Evolutionary conservation across 2,797 vertebrate genomes (phyloP).

Genomic region (Microctenopoma stevenorrisi): DNA sequence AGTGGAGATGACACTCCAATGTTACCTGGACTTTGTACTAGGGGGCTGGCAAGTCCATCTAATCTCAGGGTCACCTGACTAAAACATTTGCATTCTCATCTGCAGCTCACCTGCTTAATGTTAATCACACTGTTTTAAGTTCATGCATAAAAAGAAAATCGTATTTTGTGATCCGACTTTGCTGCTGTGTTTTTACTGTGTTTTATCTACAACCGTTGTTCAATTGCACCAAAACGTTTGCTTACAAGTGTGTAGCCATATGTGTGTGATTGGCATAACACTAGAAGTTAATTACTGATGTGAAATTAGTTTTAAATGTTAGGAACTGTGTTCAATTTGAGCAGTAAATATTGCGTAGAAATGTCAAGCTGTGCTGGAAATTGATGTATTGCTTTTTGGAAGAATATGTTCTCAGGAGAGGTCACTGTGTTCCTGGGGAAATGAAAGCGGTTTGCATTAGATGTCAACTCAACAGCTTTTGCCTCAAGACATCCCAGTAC

Average conservation of each 20-base stretch:
- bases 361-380: conserved; percentile 76
- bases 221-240: too few relatives aligned
- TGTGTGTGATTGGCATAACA: conserved; percentile 31
- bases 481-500: conserved; percentile 48
- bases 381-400: conserved; percentile 82
- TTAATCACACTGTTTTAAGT: too few relatives aligned
- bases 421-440: conserved; percentile 73
- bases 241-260: neutral
- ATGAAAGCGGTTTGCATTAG: conserved; percentile 75
- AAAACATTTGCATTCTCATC: too few relatives aligned
- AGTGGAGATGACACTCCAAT: too few relatives aligned
- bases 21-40: too few relatives aligned
- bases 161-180: too few relatives aligned
- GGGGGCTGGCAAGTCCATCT: too few relatives aligned
- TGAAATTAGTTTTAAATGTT: conserved; percentile 81
- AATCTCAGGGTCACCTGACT: too few relatives aligned
- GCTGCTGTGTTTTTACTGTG: too few relatives aligned
- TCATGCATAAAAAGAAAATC: too few relatives aligned
- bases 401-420: conserved; percentile 71
- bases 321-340: conserved; percentile 77
- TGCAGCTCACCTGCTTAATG: too few relatives aligned
- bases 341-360: conserved; percentile 73
- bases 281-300: conserved; percentile 67
- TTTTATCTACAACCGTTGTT: too few relatives aligned
- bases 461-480: conserved; percentile 62